These are phyloP conservation scores for Argynnis bischoffii DNA, from an alignment of 2,888 invertebrate species.

Conservation along the genomic window DNA sequence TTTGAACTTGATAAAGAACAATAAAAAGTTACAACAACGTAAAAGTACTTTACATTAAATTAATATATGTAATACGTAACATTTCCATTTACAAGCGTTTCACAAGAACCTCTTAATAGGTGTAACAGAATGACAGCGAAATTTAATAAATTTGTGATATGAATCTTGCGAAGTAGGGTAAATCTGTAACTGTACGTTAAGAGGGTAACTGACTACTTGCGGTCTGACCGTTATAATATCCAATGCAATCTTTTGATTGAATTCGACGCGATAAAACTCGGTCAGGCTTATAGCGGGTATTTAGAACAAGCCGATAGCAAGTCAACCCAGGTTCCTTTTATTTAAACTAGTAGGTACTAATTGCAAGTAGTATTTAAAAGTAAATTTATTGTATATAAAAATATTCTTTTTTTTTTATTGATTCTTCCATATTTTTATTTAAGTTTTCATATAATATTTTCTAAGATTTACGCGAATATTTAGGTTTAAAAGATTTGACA, in stretches of 20 bases:
- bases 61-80: slow-evolving; percentile 17
- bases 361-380: no score
- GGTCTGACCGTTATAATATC: slow-evolving; percentile 52
- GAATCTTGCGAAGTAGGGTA: slow-evolving; percentile 56
- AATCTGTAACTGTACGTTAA: slow-evolving; percentile 50
- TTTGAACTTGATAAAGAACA: no score
- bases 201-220: slow-evolving; percentile 48
- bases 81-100: slow-evolving; percentile 22
- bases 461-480: no score
- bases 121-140: slow-evolving; percentile 33
- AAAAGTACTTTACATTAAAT: neutral
- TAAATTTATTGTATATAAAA: no score
- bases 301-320: neutral
- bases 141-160: slow-evolving; percentile 39
- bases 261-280: slow-evolving; percentile 42
- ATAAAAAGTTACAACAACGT: neutral
- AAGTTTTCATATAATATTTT: no score
- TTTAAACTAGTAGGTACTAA: neutral
- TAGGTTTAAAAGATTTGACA: no score
- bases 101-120: slow-evolving; percentile 21
- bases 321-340: neutral
- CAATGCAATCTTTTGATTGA: slow-evolving; percentile 49
- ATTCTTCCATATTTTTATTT: no score
- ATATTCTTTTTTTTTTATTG: no score
- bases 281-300: slow-evolving; percentile 33